Conservation (phyloP, 2,888 invertebrate species). For the Oligia latruncula region DNA sequence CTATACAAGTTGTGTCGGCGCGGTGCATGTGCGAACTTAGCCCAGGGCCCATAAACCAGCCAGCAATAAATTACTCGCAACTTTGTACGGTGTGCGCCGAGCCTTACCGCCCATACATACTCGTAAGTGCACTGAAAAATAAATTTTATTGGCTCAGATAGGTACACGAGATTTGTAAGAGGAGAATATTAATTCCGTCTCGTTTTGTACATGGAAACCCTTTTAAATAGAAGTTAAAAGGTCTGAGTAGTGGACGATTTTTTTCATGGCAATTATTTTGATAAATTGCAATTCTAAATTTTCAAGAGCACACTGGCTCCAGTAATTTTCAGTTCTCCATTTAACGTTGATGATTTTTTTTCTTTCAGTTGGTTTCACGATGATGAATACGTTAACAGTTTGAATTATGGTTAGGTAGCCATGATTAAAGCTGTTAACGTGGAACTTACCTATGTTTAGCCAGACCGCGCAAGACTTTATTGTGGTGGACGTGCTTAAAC, state of each 20-base stretch:
- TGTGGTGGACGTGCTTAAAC: neutral
- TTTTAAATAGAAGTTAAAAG: constrained; percentile 64
- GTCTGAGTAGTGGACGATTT: constrained; percentile 30
- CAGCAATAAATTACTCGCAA: constrained; percentile 86
- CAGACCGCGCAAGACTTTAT: neutral
- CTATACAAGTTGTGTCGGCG: constrained; percentile 75
- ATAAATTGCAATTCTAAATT: constrained; percentile 13
- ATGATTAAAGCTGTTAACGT: neutral
- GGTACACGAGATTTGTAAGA: constrained; percentile 60
- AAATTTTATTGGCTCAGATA: constrained; percentile 71
- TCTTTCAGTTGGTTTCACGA: neutral
- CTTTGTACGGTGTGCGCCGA: constrained; percentile 81
- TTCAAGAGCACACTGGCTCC: neutral
- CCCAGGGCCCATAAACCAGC: constrained; percentile 81
- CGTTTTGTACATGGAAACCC: constrained; percentile 68
- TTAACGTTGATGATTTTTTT: neutral
- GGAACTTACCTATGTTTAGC: neutral
- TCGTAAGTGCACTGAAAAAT: constrained; percentile 71
- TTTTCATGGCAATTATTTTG: constrained; percentile 45
- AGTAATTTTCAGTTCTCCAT: neutral
- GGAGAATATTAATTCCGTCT: constrained; percentile 65
- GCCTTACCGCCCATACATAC: constrained; percentile 66
- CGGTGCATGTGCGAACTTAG: constrained; percentile 85
- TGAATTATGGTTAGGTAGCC: neutral
- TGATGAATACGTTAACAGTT: neutral